Evolutionary conservation across 2,797 vertebrate species (phyloP), one percentile per base, ranked within the genome.

Genomic region (Hozukius guyotensis): DNA sequence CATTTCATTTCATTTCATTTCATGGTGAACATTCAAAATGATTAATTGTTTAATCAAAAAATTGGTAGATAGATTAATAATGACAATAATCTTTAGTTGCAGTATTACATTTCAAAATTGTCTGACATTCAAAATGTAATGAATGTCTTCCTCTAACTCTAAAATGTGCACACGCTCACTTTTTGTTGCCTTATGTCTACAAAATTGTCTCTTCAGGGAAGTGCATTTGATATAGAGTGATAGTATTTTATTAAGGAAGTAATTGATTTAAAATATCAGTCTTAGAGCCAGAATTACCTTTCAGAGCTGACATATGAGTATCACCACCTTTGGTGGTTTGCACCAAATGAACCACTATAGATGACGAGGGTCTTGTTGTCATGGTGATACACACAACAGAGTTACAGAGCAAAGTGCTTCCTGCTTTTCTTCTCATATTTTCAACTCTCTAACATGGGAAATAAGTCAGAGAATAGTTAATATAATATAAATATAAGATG

Each of bases 301-400:
- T 22, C 36, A 10, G 24, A 60, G 31, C 16, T 24, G 9, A 32
- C 22, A 61, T 1, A 62, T 66, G 10, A 29, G 3, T 73, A 18
- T 78, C 18, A 8, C 32, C 11, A 22, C 11, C 22, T 64, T 32
- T 56, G 36, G 24, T 73, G 18, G 34, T 61, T 56, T 59, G 22
- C 25, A 53, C 31, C 22, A 34, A 70, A 29, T 59, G 1, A 73
- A 38, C 61, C 36, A 16, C 66, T 49, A 49, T 60, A 74, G 69
- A 68, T 42, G 18, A 34, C 1, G 4, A 42, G 6, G 67, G 13
- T 29, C 18, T 65, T 77, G 71, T 82, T 84, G 67, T 76, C 79
- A 86, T 74, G 75, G 79, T 63, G 65, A 81, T 38, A 57, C 6
- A 60, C 59, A 65, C 56, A 77, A 46, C 63, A 42, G 32, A 10